A percentile compares a stretch with the other conserved stretches of the same genome.
phyloP scores from a whole-genome alignment of 2,888 invertebrate genomes.

The Petrophora chlorosata region DNA sequence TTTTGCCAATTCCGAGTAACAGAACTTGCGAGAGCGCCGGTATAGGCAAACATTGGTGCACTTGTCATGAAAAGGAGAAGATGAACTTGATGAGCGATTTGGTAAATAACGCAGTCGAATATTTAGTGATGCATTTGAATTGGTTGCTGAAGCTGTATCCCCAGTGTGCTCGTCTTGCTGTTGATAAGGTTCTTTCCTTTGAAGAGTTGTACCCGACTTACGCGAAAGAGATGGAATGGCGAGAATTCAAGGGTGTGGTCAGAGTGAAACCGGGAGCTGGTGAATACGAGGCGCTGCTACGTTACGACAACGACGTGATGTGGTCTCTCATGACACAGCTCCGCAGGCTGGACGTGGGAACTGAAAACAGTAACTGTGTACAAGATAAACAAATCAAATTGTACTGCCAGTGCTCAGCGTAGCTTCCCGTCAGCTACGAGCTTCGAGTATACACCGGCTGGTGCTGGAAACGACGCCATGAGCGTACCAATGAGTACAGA shows the following conservation, averaged over 20 bases:
- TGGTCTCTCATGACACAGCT: conserved; percentile 14
- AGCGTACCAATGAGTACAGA: background rate
- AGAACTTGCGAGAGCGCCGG: conserved; percentile 89
- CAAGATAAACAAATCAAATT: conserved; percentile 4
- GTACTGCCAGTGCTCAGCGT: conserved; percentile 20
- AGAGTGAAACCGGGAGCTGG: conserved; percentile 13
- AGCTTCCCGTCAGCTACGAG: too few relatives aligned
- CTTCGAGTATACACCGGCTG: too few relatives aligned
- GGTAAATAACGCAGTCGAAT: conserved; percentile 30
- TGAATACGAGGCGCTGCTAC: conserved; percentile 16
- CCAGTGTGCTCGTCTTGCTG: conserved; percentile 46
- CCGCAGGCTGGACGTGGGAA: conserved; percentile 4
- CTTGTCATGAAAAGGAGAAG: conserved; percentile 85
- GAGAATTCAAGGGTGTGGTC: conserved; percentile 7
- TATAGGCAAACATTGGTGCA: conserved; percentile 91
- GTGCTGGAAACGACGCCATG: too few relatives aligned
- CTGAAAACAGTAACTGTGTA: conserved; percentile 1
- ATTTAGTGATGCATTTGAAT: conserved; percentile 39
- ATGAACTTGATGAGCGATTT: background rate
- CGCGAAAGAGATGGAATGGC: conserved; percentile 15
- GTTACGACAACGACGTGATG: conserved; percentile 2
- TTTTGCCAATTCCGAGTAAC: conserved; percentile 85
- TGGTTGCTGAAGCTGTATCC: conserved; percentile 12
- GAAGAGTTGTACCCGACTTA: conserved; percentile 18
- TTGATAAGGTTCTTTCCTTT: conserved; percentile 7